phyloP scores from a whole-genome alignment of 1,140 invertebrate genomes.

The Danaus plexippus region DNA sequence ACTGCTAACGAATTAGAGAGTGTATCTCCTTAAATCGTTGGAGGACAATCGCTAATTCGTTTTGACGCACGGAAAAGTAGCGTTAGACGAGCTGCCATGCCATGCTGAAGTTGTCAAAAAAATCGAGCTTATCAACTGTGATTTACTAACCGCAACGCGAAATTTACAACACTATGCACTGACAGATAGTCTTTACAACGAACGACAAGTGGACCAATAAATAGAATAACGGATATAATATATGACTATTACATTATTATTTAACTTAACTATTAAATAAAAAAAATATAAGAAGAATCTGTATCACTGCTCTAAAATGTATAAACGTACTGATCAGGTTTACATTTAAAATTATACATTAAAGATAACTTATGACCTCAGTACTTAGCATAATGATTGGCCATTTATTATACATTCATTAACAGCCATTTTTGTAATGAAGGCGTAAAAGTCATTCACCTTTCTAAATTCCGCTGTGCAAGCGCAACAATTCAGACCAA shows the following conservation, averaged over 20 bases:
- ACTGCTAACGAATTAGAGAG: constrained; percentile 28
- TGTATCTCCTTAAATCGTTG: constrained; percentile 24
- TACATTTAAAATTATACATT: no score
- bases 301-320: no score
- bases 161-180: constrained; percentile 16
- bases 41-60: constrained; percentile 31
- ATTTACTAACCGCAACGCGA: constrained; percentile 20
- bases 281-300: background rate
- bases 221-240: no score
- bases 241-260: no score
- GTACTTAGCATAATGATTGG: no score
- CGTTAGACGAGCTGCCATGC: constrained; percentile 25
- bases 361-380: no score
- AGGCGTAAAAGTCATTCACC: constrained; percentile 16
- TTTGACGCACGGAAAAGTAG: constrained; percentile 46
- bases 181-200: constrained; percentile 3
- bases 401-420: no score
- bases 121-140: constrained; percentile 25
- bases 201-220: constrained; percentile 5
- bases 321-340: no score
- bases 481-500: constrained; percentile 22
- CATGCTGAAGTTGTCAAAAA: constrained; percentile 9
- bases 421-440: background rate
- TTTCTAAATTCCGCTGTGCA: constrained; percentile 25
- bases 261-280: no score